phyloP scores from a whole-genome alignment of 2,888 invertebrate genomes.

The Galerucella pusilla region DNA sequence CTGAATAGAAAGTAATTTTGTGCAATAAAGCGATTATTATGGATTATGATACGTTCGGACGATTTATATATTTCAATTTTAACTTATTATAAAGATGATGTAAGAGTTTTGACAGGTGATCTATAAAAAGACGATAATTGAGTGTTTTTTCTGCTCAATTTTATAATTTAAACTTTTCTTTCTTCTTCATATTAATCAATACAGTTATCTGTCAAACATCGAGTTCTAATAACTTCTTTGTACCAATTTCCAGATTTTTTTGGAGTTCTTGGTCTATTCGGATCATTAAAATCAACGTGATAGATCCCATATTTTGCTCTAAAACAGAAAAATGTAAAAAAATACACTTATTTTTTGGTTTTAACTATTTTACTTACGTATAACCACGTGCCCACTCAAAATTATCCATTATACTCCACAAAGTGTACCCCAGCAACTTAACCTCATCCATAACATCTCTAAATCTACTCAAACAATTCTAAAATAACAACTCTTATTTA shows the following conservation, averaged over 20 bases:
- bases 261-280: constrained; percentile 25
- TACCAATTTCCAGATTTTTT: constrained; percentile 24
- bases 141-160: no score
- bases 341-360: neutral
- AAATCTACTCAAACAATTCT: constrained; percentile 23
- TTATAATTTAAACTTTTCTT: no score
- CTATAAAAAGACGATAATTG: no score
- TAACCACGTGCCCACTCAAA: constrained; percentile 19
- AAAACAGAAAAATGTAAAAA: constrained; percentile 5
- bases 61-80: neutral
- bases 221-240: neutral
- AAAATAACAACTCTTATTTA: neutral
- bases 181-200: neutral
- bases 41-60: neutral
- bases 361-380: constrained; percentile 6
- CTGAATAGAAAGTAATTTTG: neutral
- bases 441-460: constrained; percentile 22
- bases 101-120: no score
- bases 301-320: constrained; percentile 28
- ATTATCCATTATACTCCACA: constrained; percentile 24
- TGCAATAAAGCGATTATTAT: neutral
- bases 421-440: constrained; percentile 10
- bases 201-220: constrained; percentile 11
- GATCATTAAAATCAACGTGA: constrained; percentile 24
- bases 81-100: neutral